Base-by-base conservation (phyloP, 2,797 vertebrate species). In the Microctenopoma steveboyesi region DNA sequence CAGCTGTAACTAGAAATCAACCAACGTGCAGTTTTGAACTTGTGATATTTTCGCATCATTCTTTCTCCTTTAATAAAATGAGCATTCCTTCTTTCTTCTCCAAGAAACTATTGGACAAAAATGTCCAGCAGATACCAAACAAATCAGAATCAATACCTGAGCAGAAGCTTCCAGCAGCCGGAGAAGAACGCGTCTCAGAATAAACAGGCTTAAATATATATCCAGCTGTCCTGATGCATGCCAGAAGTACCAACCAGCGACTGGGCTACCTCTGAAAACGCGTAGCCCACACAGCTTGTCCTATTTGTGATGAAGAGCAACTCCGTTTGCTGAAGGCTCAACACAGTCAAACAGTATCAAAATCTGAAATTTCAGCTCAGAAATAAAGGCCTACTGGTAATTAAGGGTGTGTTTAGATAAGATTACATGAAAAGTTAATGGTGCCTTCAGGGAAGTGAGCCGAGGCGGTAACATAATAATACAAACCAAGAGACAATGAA, bases 141-240 rank as follows among this genome's bases (percentile, higher is more conserved):
- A 43, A 52, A 53, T 57, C 8, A 22, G 28, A 58, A 66, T 46
- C 62, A 39, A 69, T 69, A 33, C 35, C 46, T 37, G 39, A 73
- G 40, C 2, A 2, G 4, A 28, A 48, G 50, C 46, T 66, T 72
- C 51, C 30, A 53, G 48, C 51, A 27, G 4, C 28, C 46, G 47
- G 27, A 35, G 22, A 30, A 16, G 22, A 53, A 37, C 7, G 27
- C 54, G 69, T 60, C 50, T 58, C 4, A 59, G 75, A 66, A 78
- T 40, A 70, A 67, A 67, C 33, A 7, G 64, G 25, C 52, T 8
- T 25, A 28, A 61, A 70, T 22, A 56, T 55, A 73, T 67, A 53
- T 35, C 48, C 40, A 61, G 45, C 40, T 39, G 40, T 52, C 47
- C 50, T 54, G 50, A 72, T 35, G 25, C 28, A 22, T 74, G 57